Percentiles rank a stretch among this genome's conserved stretches.
phyloP scores from a whole-genome alignment of 2,888 invertebrate genomes.

The Isoperla grammatica region DNA sequence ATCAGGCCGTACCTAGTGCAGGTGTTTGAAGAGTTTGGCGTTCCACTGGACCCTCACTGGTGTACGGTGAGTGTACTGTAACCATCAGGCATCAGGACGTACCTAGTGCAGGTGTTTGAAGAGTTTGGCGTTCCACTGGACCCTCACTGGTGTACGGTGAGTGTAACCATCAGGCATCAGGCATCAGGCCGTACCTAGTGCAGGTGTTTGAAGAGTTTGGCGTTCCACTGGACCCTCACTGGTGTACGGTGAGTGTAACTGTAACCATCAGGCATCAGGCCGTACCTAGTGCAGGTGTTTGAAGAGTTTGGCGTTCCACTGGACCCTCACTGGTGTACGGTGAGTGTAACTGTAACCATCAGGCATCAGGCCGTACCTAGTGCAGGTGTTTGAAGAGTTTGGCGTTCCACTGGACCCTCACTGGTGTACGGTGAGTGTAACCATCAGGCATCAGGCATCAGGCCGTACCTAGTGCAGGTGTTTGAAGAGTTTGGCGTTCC shows the following conservation, averaged over 20 bases:
- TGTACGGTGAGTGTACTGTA: slow-evolving; percentile 54
- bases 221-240: slow-evolving; percentile 41
- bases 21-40: slow-evolving; percentile 44
- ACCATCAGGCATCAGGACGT: slow-evolving; percentile 49
- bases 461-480: slow-evolving; percentile 53
- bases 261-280: slow-evolving; percentile 48
- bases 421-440: slow-evolving; percentile 52
- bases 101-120: slow-evolving; percentile 52
- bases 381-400: slow-evolving; percentile 48
- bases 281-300: slow-evolving; percentile 53
- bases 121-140: slow-evolving; percentile 39
- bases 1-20: slow-evolving; percentile 53
- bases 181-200: slow-evolving; percentile 52
- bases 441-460: slow-evolving; percentile 49
- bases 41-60: slow-evolving; percentile 42
- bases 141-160: slow-evolving; percentile 49
- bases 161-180: slow-evolving; percentile 50
- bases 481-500: slow-evolving; percentile 43
- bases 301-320: slow-evolving; percentile 40
- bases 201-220: slow-evolving; percentile 46
- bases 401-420: slow-evolving; percentile 40
- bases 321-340: slow-evolving; percentile 47
- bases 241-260: slow-evolving; percentile 53
- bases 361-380: slow-evolving; percentile 51
- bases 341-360: too few relatives aligned